Conservation (phyloP, 2,113 vertebrate genomes). For the Strigops habroptila region DNA sequence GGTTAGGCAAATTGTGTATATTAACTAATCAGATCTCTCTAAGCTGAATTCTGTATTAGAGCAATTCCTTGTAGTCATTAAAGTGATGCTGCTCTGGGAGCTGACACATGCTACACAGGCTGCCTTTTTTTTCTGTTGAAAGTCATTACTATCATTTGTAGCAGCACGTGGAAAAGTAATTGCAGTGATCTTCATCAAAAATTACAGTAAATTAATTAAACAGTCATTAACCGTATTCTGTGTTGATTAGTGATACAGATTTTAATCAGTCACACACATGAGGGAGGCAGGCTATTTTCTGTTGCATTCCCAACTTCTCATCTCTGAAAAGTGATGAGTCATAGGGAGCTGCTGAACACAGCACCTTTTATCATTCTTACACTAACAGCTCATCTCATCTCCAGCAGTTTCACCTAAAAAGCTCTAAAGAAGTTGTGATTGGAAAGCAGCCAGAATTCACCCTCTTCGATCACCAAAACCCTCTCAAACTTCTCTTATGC, state of each 20-base stretch:
- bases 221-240: conserved; percentile 5
- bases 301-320: background rate
- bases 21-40: background rate
- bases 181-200: background rate
- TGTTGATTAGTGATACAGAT: background rate
- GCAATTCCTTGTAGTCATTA: background rate
- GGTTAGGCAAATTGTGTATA: background rate
- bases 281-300: background rate
- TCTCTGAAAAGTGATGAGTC: background rate
- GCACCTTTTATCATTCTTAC: background rate
- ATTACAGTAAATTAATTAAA: conserved; percentile 45
- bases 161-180: background rate
- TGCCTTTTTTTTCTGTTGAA: background rate
- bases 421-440: background rate
- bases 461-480: background rate
- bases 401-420: background rate
- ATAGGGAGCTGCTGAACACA: background rate
- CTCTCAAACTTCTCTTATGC: background rate
- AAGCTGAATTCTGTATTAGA: background rate
- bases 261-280: background rate
- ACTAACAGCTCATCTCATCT: background rate
- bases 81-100: background rate
- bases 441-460: background rate
- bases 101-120: background rate
- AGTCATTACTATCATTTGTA: background rate